Base-by-base conservation (phyloP, 2,888 invertebrate genomes). In the Polyommatus iphigenia region DNA sequence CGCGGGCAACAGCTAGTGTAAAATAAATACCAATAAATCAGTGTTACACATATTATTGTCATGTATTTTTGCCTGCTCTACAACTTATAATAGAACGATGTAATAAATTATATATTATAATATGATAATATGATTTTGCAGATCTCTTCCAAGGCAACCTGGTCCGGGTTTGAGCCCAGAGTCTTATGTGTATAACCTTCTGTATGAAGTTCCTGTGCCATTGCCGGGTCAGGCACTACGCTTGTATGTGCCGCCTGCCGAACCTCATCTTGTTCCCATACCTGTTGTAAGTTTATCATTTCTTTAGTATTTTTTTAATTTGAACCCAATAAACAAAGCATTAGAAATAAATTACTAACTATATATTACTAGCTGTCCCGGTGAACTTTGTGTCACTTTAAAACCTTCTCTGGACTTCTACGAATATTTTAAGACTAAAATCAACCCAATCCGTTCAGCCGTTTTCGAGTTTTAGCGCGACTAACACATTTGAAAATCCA, bases 171-270 rank as follows among this genome's bases (percentile, higher is more conserved):
- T 97, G 41, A 97, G 98, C 83, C 95, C 99, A 78, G 99, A 99
- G 93, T 98, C 98, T 80, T 98, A 98, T 92, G 98, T 99, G 13
- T 99, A 98, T 92, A 99, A 99, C 93, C 95, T 99, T 82, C 95
- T 99, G 77, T 98, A 98, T 92, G 99, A 99, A 94, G 98, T 99
- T 79, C 97, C 97, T 85, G 95, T 98, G 83, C 99, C 99, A 71
- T 95, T 97, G 78, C 96, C 98, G 1, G 99, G 99, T 18, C 97
- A 98, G 88, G 98, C 98, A 80, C 95, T 99, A 92, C 94, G 96
- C 85, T 93, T 97, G 84, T 96, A 96, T 90, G 94, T 96, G 85
- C 96, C 96, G 77, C 96, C 96, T 46, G 90, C 95, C 67, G 96
- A 96, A 89, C 96, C 96, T 79, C 96, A 96, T 85, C 92, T 96